These are phyloP conservation scores for Coelinius sp. DNA, from an alignment of 2,888 invertebrate genomes.

Conservation along the genomic window DNA sequence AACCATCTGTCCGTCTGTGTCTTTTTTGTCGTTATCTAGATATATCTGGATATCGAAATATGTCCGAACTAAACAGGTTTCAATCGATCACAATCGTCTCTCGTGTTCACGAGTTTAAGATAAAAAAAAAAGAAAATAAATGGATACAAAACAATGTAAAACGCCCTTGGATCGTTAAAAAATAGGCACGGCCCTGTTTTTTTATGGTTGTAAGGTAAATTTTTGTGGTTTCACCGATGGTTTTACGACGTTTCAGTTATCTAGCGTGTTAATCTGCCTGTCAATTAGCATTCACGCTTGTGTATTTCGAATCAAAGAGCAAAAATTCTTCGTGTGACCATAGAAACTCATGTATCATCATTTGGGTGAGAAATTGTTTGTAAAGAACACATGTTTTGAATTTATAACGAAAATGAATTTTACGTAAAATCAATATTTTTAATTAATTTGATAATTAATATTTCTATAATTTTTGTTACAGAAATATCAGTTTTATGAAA, in stretches of 20 bases:
- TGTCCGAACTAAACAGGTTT: constrained; percentile 36
- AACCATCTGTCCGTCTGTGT: constrained; percentile 27
- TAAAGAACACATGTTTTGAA: not conserved
- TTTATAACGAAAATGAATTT: not conserved
- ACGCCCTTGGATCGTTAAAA: not conserved
- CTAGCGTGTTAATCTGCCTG: constrained; percentile 36
- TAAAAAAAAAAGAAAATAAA: not conserved
- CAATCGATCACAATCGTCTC: constrained; percentile 33
- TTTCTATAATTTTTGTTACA: not conserved
- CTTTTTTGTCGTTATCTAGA: constrained; percentile 2
- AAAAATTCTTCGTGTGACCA: constrained; percentile 23
- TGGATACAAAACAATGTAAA: constrained; percentile 12
- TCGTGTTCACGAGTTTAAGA: not conserved
- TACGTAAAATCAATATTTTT: not conserved
- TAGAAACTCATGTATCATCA: constrained; percentile 11
- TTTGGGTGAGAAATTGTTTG: constrained; percentile 21
- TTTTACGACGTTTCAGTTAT: constrained; percentile 32
- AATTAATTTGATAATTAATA: too few relatives aligned
- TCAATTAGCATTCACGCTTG: constrained; percentile 36
- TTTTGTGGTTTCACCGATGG: constrained; percentile 6
- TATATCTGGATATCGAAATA: constrained; percentile 33
- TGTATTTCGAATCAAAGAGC: constrained; percentile 29
- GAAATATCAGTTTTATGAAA: not conserved
- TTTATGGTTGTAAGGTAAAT: not conserved
- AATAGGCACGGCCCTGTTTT: constrained; percentile 4